Conservation (phyloP, 2,797 vertebrate genomes). For the Darevskia mixta region DNA sequence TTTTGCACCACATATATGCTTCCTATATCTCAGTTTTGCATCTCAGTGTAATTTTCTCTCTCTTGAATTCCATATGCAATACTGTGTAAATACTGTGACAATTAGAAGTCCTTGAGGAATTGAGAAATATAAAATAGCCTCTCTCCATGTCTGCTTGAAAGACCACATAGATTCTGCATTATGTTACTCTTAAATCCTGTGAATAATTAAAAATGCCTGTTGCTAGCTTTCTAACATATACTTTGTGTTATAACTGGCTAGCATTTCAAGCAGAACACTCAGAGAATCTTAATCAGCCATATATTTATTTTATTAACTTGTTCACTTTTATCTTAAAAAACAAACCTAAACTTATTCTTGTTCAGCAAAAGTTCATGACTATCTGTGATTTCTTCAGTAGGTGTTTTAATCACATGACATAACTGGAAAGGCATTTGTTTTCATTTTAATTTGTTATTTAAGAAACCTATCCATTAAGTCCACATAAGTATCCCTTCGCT, state of each 20-base stretch:
- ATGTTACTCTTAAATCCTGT: slow-evolving; percentile 39
- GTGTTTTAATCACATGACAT: neutral
- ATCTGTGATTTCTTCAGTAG: neutral
- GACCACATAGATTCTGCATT: slow-evolving; percentile 50
- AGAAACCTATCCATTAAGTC: neutral
- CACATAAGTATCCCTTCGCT: neutral
- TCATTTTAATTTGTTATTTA: neutral
- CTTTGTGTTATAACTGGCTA: slow-evolving; percentile 43
- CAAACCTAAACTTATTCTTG: neutral
- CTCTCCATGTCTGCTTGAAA: slow-evolving; percentile 33
- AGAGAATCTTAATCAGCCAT: slow-evolving; percentile 52
- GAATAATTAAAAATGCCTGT: slow-evolving; percentile 54
- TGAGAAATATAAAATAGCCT: slow-evolving; percentile 20
- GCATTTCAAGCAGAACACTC: slow-evolving; percentile 17
- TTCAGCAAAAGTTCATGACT: slow-evolving; percentile 6
- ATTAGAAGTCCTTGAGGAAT: slow-evolving; percentile 36
- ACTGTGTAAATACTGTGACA: slow-evolving; percentile 20
- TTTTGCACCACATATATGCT: slow-evolving; percentile 44
- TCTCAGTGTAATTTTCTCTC: neutral
- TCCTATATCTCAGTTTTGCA: slow-evolving; percentile 19
- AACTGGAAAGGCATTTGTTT: neutral
- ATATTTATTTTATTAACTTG: slow-evolving; percentile 37
- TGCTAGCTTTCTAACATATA: slow-evolving; percentile 51
- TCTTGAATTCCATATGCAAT: slow-evolving; percentile 25
- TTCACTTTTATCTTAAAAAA: slow-evolving; percentile 35